Evolutionary conservation across 2,797 vertebrate genomes (phyloP).

Genomic region (Clarias pachynema): DNA sequence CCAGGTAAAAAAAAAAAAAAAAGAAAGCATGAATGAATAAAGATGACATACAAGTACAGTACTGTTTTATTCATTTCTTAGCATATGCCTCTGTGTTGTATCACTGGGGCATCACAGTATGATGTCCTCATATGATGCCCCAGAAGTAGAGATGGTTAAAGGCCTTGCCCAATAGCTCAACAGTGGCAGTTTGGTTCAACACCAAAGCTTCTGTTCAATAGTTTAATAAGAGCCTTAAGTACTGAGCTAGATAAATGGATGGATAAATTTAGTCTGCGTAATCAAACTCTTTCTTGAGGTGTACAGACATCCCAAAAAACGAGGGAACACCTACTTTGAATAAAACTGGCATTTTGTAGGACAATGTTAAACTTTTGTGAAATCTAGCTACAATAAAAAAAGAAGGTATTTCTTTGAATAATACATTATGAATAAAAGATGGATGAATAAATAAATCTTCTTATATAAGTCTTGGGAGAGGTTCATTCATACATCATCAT

Average conservation of each 20-base stretch:
- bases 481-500: constrained; percentile 67
- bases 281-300: not conserved
- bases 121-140: not conserved
- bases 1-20: not conserved
- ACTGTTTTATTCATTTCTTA: not conserved
- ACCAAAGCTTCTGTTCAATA: not conserved
- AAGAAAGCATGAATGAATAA: not conserved
- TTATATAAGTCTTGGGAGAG: constrained; percentile 59
- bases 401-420: not conserved
- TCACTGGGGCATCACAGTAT: not conserved
- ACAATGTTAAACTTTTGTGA: not conserved
- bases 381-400: not conserved
- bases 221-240: not conserved
- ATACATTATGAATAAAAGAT: constrained; percentile 6
- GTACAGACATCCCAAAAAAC: not conserved
- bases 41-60: not conserved
- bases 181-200: not conserved
- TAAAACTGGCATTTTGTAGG: not conserved
- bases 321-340: not conserved
- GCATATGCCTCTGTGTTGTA: not conserved
- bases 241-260: not conserved
- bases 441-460: not conserved
- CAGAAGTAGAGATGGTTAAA: not conserved
- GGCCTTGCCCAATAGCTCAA: not conserved
- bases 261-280: not conserved